These are phyloP conservation scores for Oreocharis arfaki DNA, from an alignment of 2,113 vertebrate species.

Conservation along the genomic window DNA sequence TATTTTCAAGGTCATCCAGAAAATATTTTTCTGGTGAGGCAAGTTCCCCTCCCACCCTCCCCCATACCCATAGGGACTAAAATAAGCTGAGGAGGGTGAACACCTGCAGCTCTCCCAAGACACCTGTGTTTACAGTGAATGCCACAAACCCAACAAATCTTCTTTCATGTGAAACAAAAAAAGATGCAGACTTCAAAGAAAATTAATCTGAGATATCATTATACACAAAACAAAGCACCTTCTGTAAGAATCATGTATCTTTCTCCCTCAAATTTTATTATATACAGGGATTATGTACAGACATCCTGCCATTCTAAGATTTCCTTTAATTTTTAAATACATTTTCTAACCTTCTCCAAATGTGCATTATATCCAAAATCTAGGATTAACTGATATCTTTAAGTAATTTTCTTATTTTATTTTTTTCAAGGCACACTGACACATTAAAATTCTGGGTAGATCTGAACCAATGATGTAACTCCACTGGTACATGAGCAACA, in stretches of 20 bases:
- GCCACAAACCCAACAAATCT: slow-evolving; percentile 50
- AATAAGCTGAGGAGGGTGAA: slow-evolving; percentile 59
- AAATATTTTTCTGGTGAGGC: slow-evolving; percentile 56
- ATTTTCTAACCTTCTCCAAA: not conserved
- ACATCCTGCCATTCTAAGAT: not conserved
- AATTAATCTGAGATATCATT: slow-evolving; percentile 37
- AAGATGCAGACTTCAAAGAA: slow-evolving; percentile 37
- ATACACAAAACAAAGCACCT: not conserved
- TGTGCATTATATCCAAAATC: not conserved
- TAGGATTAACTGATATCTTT: not conserved
- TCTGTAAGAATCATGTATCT: not conserved
- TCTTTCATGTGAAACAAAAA: slow-evolving; percentile 20
- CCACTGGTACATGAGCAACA: not conserved
- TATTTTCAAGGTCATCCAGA: slow-evolving; percentile 66
- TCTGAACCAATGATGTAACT: not conserved
- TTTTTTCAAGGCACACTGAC: not conserved
- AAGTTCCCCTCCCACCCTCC: not conserved
- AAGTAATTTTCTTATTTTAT: not conserved
- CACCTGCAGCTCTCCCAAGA: slow-evolving; percentile 67
- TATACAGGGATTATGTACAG: not conserved
- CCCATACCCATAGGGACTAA: slow-evolving; percentile 49
- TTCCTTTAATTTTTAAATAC: not conserved
- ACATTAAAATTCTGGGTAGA: not conserved
- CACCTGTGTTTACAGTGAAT: slow-evolving; percentile 62
- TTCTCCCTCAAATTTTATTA: not conserved